Conservation (phyloP, 2,113 vertebrate genomes). For the Chascanopsetta lugubris region DNA sequence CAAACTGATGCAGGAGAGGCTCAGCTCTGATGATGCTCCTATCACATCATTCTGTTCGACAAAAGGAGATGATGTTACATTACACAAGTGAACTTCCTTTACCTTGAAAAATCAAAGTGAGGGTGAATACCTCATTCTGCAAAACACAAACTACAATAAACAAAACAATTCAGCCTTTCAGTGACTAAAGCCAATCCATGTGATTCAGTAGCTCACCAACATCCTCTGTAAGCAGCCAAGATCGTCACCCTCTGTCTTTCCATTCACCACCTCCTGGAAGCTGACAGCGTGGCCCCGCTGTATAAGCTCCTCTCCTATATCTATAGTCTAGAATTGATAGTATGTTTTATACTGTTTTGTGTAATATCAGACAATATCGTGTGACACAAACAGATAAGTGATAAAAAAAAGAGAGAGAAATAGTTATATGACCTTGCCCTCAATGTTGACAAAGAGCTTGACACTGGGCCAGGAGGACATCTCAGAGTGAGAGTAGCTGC, state of each 20-base stretch:
- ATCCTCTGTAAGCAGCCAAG: slow-evolving; percentile 71
- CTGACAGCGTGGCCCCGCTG: slow-evolving; percentile 80
- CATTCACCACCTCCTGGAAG: slow-evolving; percentile 63
- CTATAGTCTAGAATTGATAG: slow-evolving; percentile 74
- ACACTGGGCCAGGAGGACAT: slow-evolving; percentile 83
- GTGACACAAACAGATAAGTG: background rate
- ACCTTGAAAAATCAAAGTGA: background rate
- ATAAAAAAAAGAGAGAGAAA: background rate
- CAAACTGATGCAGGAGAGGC: slow-evolving; percentile 84
- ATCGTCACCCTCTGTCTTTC: slow-evolving; percentile 29
- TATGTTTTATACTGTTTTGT: background rate
- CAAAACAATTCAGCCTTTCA: background rate
- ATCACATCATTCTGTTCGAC: slow-evolving; percentile 74
- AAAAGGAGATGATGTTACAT: background rate
- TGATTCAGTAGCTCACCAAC: slow-evolving; percentile 71
- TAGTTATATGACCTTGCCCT: slow-evolving; percentile 73
- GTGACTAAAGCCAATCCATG: background rate
- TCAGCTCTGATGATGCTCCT: slow-evolving; percentile 76
- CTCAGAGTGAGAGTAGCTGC: slow-evolving; percentile 85
- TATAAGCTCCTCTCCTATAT: slow-evolving; percentile 87
- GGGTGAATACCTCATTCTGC: background rate
- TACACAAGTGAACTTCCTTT: background rate
- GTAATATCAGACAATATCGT: background rate
- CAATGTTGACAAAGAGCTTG: slow-evolving; percentile 78
- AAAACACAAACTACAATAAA: background rate